Conservation (phyloP, 2,888 invertebrate species). For the Agonopterix subpropinquella region DNA sequence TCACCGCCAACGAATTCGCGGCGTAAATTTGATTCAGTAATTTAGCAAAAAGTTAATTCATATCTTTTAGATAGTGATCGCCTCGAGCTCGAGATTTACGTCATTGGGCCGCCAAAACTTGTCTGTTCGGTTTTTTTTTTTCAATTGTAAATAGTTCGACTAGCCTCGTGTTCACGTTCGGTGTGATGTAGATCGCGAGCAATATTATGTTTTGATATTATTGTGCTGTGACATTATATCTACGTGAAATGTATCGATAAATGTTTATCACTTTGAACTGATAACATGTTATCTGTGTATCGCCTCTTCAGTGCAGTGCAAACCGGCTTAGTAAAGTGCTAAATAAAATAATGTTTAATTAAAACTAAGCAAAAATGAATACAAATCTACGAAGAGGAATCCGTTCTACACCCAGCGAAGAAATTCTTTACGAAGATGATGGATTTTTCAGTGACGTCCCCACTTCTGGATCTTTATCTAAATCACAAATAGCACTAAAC, state of each 20-base stretch:
- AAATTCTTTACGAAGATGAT: conserved; percentile 44
- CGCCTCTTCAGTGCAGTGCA: conserved; percentile 34
- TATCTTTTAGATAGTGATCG: conserved; percentile 27
- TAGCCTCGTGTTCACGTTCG: conserved; percentile 43
- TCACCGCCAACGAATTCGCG: conserved; percentile 7
- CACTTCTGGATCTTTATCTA: conserved; percentile 49
- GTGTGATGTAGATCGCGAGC: conserved; percentile 20
- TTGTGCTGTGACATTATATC: conserved; percentile 17
- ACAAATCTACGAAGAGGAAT: conserved; percentile 19
- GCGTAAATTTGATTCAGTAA: conserved; percentile 6
- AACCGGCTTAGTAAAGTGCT: conserved; percentile 26
- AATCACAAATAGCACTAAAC: conserved; percentile 59
- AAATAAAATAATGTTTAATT: conserved; percentile 17
- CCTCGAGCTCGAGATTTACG: conserved; percentile 39
- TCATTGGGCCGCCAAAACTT: conserved; percentile 55
- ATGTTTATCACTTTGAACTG: conserved; percentile 29
- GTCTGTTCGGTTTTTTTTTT: conserved; percentile 55
- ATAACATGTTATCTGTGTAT: conserved; percentile 49
- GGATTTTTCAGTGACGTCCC: conserved; percentile 60
- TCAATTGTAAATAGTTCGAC: conserved; percentile 52
- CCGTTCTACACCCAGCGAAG: conserved; percentile 13
- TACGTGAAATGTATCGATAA: conserved; percentile 29
- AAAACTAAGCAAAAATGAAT: conserved; percentile 27
- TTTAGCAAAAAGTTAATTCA: conserved; percentile 21
- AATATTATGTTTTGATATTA: conserved; percentile 17